These are phyloP conservation scores for Silvanus unidentatus DNA, from an alignment of 2,888 invertebrate species.

Conservation along the genomic window DNA sequence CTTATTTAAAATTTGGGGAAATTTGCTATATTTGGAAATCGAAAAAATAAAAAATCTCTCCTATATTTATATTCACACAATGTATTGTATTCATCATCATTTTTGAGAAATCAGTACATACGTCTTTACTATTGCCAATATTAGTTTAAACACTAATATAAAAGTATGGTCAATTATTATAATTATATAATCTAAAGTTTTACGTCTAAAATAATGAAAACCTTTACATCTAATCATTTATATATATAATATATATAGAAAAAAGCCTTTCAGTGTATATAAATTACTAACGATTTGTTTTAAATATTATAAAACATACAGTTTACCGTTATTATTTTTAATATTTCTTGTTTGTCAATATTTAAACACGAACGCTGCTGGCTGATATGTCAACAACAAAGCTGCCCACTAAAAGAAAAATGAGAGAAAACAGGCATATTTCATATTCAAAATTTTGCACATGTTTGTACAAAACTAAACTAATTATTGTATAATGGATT, in stretches of 20 bases:
- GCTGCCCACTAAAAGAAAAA: constrained; percentile 17
- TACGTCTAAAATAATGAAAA: constrained; percentile 2
- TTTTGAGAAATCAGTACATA: constrained; percentile 11
- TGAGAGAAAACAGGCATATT: constrained; percentile 10
- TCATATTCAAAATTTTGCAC: background rate
- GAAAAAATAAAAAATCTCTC: background rate
- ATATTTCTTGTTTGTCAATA: background rate
- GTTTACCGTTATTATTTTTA: background rate
- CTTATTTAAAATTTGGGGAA: too few species aligned
- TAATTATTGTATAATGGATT: constrained; percentile 18
- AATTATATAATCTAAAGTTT: constrained; percentile 2
- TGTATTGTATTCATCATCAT: constrained; percentile 4
- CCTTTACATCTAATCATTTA: background rate
- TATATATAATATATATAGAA: background rate
- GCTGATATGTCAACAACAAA: constrained; percentile 27
- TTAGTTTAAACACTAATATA: constrained; percentile 19
- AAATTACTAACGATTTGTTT: background rate
- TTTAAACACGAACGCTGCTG: constrained; percentile 18
- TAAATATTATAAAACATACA: constrained; percentile 3
- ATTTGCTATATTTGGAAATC: too few species aligned
- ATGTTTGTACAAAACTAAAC: constrained; percentile 33
- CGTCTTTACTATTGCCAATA: constrained; percentile 8
- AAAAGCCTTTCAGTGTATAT: constrained; percentile 1
- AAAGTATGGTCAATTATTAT: constrained; percentile 9
- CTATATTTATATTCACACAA: constrained; percentile 5